Percentiles rank a stretch among this genome's conserved stretches.
Evolutionary conservation across 2,888 invertebrate species (phyloP).

Genomic region (Agrenia bidenticulata): DNA sequence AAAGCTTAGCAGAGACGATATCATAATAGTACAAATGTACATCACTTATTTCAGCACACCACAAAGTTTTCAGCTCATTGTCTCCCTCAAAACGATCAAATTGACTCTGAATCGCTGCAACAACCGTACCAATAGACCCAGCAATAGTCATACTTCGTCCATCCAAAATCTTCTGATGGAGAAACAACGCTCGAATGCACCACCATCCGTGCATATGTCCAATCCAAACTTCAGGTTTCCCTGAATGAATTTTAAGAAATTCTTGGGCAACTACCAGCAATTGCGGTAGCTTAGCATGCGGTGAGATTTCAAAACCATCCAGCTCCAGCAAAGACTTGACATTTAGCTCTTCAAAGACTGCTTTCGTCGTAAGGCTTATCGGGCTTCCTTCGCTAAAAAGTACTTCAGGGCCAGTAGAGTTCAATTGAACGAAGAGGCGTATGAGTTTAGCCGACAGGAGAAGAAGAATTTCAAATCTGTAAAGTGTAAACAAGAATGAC

Average conservation of each 20-base stretch:
- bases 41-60: conserved; percentile 64
- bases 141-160: conserved; percentile 65
- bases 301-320: conserved; percentile 33
- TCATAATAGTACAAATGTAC: conserved; percentile 74
- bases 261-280: conserved; percentile 25
- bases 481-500: no score
- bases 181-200: background rate
- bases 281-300: conserved; percentile 16
- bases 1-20: conserved; percentile 69
- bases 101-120: conserved; percentile 5
- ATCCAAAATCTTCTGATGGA: conserved; percentile 75
- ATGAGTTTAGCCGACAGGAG: conserved; percentile 21
- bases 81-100: conserved; percentile 2
- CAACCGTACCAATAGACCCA: conserved; percentile 25
- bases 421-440: conserved; percentile 23
- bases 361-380: background rate
- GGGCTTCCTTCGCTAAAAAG: background rate
- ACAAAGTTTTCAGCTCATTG: conserved; percentile 55
- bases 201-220: conserved; percentile 9
- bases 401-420: conserved; percentile 24
- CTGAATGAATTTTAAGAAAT: conserved; percentile 14
- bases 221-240: background rate
- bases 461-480: background rate
- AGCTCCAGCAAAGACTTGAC: background rate
- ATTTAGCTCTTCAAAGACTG: background rate